phyloP scores from a whole-genome alignment of 2,888 invertebrate species.

The Coelogynopora nodosa region DNA sequence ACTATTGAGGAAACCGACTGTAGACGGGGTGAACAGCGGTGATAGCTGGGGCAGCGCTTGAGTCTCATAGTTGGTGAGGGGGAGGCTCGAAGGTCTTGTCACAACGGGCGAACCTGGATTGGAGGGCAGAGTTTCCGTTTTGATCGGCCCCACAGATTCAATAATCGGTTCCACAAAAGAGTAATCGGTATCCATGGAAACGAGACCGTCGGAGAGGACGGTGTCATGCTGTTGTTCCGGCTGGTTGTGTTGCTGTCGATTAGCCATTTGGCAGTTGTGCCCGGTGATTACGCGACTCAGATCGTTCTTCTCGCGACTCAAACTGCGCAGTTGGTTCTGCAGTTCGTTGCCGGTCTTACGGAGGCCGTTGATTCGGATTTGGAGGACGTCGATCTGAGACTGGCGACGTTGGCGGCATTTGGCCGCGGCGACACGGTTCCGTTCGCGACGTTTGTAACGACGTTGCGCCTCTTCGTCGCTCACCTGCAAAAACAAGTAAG shows the following conservation, averaged over 20 bases:
- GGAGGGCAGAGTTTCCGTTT: background rate
- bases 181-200: background rate
- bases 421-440: background rate
- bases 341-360: background rate
- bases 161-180: background rate
- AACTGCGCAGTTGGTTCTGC: background rate
- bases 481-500: background rate
- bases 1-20: background rate
- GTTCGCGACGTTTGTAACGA: background rate
- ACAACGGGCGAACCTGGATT: background rate
- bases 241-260: too few species aligned
- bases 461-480: background rate
- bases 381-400: background rate
- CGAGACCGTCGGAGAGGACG: background rate
- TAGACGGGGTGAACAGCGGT: constrained; percentile 29
- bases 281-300: background rate
- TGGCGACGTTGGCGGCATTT: background rate
- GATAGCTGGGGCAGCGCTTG: background rate
- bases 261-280: background rate
- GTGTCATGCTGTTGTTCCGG: background rate
- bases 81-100: background rate
- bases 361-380: background rate
- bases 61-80: background rate
- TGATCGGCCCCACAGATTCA: background rate
- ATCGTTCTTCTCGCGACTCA: background rate